Conservation (phyloP, 2,113 vertebrate genomes). For the Elephas maximus region DNA sequence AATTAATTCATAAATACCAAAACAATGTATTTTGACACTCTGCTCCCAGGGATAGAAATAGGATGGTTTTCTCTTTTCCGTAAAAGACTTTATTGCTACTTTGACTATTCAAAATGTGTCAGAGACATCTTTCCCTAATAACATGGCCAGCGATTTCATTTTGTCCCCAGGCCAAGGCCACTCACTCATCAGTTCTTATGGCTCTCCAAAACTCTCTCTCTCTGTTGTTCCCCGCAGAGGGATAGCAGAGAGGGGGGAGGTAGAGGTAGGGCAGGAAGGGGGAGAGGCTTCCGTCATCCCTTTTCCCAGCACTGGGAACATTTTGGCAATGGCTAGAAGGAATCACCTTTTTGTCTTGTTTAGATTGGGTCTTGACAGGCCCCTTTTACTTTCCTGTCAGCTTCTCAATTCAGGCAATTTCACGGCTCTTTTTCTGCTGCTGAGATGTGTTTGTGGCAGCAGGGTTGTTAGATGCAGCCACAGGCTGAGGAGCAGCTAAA, state of each 20-base stretch:
- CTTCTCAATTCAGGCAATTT: conserved; percentile 62
- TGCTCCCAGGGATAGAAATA: not conserved
- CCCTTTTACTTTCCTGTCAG: conserved; percentile 3
- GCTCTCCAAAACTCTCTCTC: accelerated
- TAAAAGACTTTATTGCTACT: not conserved
- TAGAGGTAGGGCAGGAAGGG: accelerated
- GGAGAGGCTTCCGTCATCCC: not conserved
- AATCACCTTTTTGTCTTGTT: conserved; percentile 13
- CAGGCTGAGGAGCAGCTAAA: not conserved
- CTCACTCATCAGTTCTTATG: accelerated
- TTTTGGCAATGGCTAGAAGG: not conserved
- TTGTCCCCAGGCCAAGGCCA: not conserved
- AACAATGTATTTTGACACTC: not conserved
- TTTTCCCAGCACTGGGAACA: not conserved
- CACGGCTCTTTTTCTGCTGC: conserved; percentile 41
- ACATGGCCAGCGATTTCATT: not conserved
- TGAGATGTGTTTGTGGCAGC: not conserved
- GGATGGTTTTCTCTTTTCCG: not conserved
- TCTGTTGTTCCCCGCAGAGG: not conserved
- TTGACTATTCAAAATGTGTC: not conserved
- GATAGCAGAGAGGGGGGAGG: too few species aligned
- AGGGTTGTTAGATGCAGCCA: not conserved
- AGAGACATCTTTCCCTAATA: not conserved
- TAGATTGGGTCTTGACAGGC: conserved; percentile 34
- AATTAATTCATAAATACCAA: conserved; percentile 20